Conservation (phyloP, 2,888 invertebrate species). For the Drosophila neonasuta region DNA sequence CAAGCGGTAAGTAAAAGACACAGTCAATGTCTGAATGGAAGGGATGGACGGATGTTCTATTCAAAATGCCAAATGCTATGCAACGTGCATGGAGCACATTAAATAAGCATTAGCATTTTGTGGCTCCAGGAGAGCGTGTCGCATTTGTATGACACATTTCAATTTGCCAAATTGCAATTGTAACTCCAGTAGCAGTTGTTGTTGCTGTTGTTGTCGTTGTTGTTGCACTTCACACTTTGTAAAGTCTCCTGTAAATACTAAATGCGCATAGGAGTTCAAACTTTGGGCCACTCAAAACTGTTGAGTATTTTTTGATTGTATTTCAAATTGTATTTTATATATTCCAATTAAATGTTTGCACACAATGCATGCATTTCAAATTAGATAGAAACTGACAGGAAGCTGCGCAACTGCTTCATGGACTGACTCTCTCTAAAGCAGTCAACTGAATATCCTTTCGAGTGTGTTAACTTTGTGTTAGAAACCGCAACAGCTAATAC, state of each 20-base stretch:
- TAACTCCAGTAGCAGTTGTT: conserved; percentile 25
- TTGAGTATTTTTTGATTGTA: conserved; percentile 11
- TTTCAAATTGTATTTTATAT: conserved; percentile 52
- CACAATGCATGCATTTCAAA: conserved; percentile 44
- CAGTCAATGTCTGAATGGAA: not conserved
- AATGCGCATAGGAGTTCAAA: not conserved
- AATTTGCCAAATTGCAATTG: conserved; percentile 71
- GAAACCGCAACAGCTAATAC: conserved; percentile 13
- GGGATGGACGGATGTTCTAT: conserved; percentile 14
- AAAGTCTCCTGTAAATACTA: conserved; percentile 12
- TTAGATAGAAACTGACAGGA: conserved; percentile 37
- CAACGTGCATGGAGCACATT: conserved; percentile 57
- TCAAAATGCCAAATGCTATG: conserved; percentile 51
- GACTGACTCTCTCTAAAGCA: not conserved
- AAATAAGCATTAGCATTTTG: conserved; percentile 73
- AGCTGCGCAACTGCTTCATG: not conserved
- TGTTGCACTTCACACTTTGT: conserved; percentile 36
- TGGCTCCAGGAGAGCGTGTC: conserved; percentile 41
- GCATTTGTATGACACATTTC: conserved; percentile 74
- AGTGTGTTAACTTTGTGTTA: conserved; percentile 31
- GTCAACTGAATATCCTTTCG: conserved; percentile 22
- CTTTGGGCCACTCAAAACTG: conserved; percentile 1
- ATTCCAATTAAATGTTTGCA: conserved; percentile 69
- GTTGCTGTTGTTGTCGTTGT: not conserved
- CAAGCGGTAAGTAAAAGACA: conserved; percentile 75